phyloP scores from a whole-genome alignment of 2,888 invertebrate species.

The Ischnus inquisitorius region DNA sequence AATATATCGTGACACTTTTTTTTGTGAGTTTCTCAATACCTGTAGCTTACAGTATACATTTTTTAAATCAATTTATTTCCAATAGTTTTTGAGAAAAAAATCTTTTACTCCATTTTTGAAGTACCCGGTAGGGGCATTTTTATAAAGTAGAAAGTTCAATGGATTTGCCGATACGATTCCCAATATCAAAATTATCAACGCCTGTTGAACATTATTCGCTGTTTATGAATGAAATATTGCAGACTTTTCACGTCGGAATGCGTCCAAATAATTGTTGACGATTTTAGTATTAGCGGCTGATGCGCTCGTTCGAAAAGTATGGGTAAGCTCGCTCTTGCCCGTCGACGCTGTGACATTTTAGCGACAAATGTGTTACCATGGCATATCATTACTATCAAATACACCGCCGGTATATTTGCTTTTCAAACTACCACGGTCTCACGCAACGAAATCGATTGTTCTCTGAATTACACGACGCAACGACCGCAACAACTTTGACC shows the following conservation, averaged over 20 bases:
- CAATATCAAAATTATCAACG: background rate
- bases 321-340: background rate
- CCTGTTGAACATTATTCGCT: background rate
- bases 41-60: no score
- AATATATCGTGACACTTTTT: no score
- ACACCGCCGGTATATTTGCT: background rate
- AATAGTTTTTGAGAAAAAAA: no score
- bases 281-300: background rate
- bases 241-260: background rate
- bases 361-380: slow-evolving; percentile 23
- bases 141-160: no score
- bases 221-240: slow-evolving; percentile 26
- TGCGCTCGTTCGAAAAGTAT: background rate
- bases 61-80: no score
- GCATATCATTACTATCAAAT: slow-evolving; percentile 10
- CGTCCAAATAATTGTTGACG: slow-evolving; percentile 21
- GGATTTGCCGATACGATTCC: no score
- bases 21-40: no score
- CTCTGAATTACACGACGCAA: slow-evolving; percentile 9
- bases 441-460: slow-evolving; percentile 26
- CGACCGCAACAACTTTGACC: background rate
- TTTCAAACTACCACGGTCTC: background rate
- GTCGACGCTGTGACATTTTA: background rate
- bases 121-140: no score
- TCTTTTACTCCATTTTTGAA: no score